Evolutionary conservation across 2,113 vertebrate genomes (phyloP), one percentile per base, ranked within the genome.

Genomic region (Excalfactoria chinensis): DNA sequence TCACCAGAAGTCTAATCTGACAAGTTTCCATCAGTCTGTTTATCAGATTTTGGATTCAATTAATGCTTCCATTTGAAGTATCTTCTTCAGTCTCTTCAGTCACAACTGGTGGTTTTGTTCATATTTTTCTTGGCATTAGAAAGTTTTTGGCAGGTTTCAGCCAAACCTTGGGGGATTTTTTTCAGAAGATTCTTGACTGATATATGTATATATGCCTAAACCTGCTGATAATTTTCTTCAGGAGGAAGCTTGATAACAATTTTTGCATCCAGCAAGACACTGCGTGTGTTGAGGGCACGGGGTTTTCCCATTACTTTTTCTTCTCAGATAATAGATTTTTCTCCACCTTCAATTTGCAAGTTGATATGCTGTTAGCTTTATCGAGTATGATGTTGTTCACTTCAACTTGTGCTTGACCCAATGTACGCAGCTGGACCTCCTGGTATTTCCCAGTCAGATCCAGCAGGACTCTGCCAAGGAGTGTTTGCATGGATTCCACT

Each of bases 301-400:
- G 56, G 17, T 6, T 88, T 95, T 90, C 49, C 76, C 51, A 68
- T 6, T 6, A 48, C n/a, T n/a, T 91, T 93, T 93, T 89, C 35
- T 34, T 58, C 17, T 8, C 13, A 28, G 9, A 51, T 55, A 68
- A 13, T 30, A 16, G 12, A 43, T 32, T 56, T 73, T 49, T 16
- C 28, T 82, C 9, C 9, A n/a, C 11, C 49, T 73, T 20, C 58
- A 34, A 66, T 79, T 76, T 94, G 41, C 30, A 91, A 41, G 43
- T 25, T 87, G 13, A 25, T 78, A 37, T 14, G 10, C 8, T 76
- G 44, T 35, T 73, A 75, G 48, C n/a, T 32, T 6, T n/a, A n/a
- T 5, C 40, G 58, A 76, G 44, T 37, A 48, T 58, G 49, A 21
- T 32, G 41, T 11, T 62, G 10, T 62, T 89, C 6, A 5, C 13